These are phyloP conservation scores for Tenthredo amoena DNA, from an alignment of 2,888 invertebrate species.

Conservation along the genomic window DNA sequence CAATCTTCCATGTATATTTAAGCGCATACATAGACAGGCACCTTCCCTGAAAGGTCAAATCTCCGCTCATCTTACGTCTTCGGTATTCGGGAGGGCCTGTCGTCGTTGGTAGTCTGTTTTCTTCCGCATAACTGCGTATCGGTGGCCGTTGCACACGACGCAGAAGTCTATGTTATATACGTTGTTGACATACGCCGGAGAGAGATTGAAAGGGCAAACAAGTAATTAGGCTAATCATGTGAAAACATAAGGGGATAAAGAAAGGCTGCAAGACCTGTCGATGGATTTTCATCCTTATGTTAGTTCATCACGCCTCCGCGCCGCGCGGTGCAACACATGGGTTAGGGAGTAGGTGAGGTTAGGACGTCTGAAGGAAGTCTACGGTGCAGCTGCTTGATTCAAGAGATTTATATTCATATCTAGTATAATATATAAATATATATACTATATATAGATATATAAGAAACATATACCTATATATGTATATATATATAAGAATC, in stretches of 20 bases:
- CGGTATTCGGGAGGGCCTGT: neutral
- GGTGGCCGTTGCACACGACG: conserved; percentile 24
- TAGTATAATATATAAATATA: neutral
- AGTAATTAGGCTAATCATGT: conserved; percentile 49
- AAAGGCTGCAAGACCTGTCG: neutral
- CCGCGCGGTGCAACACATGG: neutral
- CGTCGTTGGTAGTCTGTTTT: conserved; percentile 27
- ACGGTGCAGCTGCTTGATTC: conserved; percentile 2
- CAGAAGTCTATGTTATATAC: neutral
- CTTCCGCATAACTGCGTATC: conserved; percentile 18
- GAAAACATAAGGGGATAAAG: conserved; percentile 26
- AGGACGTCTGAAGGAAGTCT: neutral
- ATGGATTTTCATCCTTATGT: conserved; percentile 36
- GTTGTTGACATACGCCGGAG: conserved; percentile 29
- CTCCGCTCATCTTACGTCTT: conserved; percentile 7
- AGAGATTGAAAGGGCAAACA: conserved; percentile 46
- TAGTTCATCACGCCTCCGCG: neutral
- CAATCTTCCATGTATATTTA: conserved; percentile 5
- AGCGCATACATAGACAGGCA: neutral
- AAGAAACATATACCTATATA: too few relatives aligned
- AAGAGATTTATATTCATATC: neutral
- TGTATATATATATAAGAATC: too few relatives aligned
- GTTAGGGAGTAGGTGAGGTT: neutral
- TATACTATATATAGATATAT: too few relatives aligned
- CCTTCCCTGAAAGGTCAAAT: conserved; percentile 28